Conservation (phyloP, 1,140 invertebrate species). For the Aricia agestis region DNA sequence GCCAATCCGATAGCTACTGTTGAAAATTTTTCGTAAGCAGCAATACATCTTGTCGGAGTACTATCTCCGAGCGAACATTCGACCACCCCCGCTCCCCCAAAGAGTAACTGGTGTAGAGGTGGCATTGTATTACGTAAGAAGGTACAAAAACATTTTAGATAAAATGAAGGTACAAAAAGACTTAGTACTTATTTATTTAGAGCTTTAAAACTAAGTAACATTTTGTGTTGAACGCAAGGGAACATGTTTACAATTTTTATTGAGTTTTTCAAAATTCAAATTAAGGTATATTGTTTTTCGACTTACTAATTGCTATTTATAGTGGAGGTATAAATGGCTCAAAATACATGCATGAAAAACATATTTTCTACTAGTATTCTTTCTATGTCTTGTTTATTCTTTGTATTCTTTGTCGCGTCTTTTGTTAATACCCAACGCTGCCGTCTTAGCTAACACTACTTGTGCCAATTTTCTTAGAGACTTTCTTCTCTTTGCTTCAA, state of each 20-base stretch:
- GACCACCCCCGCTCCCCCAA: slow-evolving; percentile 58
- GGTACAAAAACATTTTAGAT: too few relatives aligned
- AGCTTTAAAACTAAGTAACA: too few relatives aligned
- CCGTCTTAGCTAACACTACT: slow-evolving; percentile 69
- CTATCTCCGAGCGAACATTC: slow-evolving; percentile 71
- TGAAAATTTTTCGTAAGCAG: slow-evolving; percentile 75
- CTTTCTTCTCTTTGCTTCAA: slow-evolving; percentile 67
- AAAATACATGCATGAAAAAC: too few relatives aligned
- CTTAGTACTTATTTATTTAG: too few relatives aligned
- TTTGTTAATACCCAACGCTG: slow-evolving; percentile 37
- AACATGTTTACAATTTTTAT: too few relatives aligned
- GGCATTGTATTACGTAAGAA: neutral
- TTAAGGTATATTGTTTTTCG: too few relatives aligned
- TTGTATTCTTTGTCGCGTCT: slow-evolving; percentile 33
- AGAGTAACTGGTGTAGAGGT: slow-evolving; percentile 33
- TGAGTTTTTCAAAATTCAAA: too few relatives aligned
- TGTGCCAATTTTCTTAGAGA: slow-evolving; percentile 74
- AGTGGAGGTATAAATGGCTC: too few relatives aligned
- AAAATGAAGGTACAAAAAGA: too few relatives aligned
- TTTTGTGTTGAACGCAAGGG: too few relatives aligned
- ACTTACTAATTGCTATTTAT: too few relatives aligned
- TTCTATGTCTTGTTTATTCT: slow-evolving; percentile 24
- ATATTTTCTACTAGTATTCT: neutral
- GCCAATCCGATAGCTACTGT: slow-evolving; percentile 70
- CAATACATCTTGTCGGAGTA: slow-evolving; percentile 69